Base-by-base conservation (phyloP, 2,113 vertebrate species). In the Myxocyprinus asiaticus region DNA sequence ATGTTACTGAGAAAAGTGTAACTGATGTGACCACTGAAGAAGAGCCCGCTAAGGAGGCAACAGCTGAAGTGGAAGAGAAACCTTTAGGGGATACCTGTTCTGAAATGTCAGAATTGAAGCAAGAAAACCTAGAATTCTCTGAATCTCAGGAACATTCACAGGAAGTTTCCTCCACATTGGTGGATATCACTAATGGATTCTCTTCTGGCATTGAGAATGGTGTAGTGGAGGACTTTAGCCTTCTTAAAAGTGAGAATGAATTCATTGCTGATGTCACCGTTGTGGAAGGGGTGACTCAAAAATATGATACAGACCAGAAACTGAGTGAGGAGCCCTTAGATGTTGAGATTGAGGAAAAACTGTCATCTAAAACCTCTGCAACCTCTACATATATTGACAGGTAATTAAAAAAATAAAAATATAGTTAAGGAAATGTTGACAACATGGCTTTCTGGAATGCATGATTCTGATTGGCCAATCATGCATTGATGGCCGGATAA, bases 61-160 rank as follows among this genome's bases (percentile, higher is more conserved):
- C 51, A 75, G 48, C 10, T 59, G 6, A 56, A 33, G 53, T 17
- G 55, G 67, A 67, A 11, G 58, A 79, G n/a, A 74, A 63, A 33
- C 48, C 2, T 44, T n/a, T 63, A 70, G 59, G 65, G 14, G 12
- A 69, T 4, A 5, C 9, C 42, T 48, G 6, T 44, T 65, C 51
- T 15, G 44, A 11, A 5, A 47, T 72, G 74, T 9, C 12, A 56
- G 67, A 42, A 64, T 43, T 67, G 47, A 64, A 58, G 43, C 55
- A 81, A 51, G 63, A 58, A 11, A 6, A 3, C 12, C 55, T 44
- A 44, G 74, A 76, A 44, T 55, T 43, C 10, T 45, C 48, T 73
- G 61, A 76, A 76, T 22, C 71, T 83, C 82, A 73, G 78, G 78
- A 80, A 67, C 17, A 59, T 56, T 65, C 58, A 59, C 12, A 74